Percentiles rank a stretch among this genome's conserved stretches.
Evolutionary conservation across 1,140 invertebrate genomes (phyloP).

Genomic region (Lepidurus apus): DNA sequence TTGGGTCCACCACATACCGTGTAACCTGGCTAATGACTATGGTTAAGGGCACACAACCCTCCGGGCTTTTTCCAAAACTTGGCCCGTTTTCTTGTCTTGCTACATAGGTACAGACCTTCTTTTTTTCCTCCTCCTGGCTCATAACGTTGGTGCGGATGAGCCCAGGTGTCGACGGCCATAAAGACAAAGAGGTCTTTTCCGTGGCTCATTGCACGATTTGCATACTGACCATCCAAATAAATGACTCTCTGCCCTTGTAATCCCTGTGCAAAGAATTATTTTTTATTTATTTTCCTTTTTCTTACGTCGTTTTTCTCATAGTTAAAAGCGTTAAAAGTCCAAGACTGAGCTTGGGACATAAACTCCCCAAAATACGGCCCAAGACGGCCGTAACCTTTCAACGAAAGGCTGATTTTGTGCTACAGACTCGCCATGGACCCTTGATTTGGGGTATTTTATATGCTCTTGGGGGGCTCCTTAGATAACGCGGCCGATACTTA

Average conservation of each 20-base stretch:
- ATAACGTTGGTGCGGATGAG: neutral
- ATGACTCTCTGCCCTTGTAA: neutral
- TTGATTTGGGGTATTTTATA: slow-evolving; percentile 6
- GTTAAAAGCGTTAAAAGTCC: neutral
- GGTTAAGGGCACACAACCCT: slow-evolving; percentile 29
- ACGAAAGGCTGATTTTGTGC: neutral
- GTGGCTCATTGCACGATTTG: slow-evolving; percentile 10
- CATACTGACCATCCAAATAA: neutral
- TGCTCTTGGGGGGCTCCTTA: neutral
- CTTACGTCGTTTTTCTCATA: neutral
- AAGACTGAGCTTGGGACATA: neutral
- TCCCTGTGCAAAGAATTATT: neutral
- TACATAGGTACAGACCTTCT: neutral
- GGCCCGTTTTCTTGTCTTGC: neutral
- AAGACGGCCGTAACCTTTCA: neutral
- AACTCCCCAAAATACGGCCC: neutral
- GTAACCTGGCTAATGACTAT: slow-evolving; percentile 35
- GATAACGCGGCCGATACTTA: neutral
- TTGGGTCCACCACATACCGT: slow-evolving; percentile 35
- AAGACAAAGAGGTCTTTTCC: slow-evolving; percentile 15
- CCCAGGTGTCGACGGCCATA: slow-evolving; percentile 16
- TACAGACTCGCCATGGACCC: neutral
- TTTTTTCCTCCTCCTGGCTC: neutral
- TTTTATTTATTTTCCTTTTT: neutral
- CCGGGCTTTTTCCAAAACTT: neutral